phyloP scores from a whole-genome alignment of 2,797 vertebrate genomes.

The Ispidina lecontei region DNA sequence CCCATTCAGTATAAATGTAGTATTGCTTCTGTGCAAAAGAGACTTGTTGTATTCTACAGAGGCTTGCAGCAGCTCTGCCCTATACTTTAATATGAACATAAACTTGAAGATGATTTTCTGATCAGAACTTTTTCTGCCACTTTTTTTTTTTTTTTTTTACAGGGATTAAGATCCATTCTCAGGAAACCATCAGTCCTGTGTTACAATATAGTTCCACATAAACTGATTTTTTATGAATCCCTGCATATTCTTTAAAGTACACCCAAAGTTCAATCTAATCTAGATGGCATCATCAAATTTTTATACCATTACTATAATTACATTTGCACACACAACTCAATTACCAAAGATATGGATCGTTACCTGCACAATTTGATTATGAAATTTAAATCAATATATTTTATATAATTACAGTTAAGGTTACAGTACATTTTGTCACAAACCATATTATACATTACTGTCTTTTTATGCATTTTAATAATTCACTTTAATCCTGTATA shows the following conservation, averaged over 20 bases:
- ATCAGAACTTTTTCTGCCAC: neutral
- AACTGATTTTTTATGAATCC: slow-evolving; percentile 73
- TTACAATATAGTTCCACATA: slow-evolving; percentile 48
- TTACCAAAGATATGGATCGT: slow-evolving; percentile 77
- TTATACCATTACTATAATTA: slow-evolving; percentile 78
- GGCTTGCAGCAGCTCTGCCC: neutral
- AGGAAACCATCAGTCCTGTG: slow-evolving; percentile 40
- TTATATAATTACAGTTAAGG: slow-evolving; percentile 76
- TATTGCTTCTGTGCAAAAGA: neutral
- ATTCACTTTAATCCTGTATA: slow-evolving; percentile 58
- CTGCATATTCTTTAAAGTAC: slow-evolving; percentile 75
- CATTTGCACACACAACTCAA: slow-evolving; percentile 77
- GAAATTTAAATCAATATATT: slow-evolving; percentile 77
- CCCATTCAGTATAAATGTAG: neutral
- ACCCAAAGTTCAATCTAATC: slow-evolving; percentile 81
- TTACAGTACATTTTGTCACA: slow-evolving; percentile 76
- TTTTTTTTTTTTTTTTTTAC: neutral
- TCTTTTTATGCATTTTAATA: slow-evolving; percentile 74
- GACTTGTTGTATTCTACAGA: neutral
- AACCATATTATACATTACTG: slow-evolving; percentile 65
- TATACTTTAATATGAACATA: neutral
- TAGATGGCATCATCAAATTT: slow-evolving; percentile 77
- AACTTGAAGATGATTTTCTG: neutral
- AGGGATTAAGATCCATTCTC: slow-evolving; percentile 34
- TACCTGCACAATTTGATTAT: slow-evolving; percentile 75